Evolutionary conservation across 2,113 vertebrate genomes (phyloP).

Genomic region (Lathamus discolor): DNA sequence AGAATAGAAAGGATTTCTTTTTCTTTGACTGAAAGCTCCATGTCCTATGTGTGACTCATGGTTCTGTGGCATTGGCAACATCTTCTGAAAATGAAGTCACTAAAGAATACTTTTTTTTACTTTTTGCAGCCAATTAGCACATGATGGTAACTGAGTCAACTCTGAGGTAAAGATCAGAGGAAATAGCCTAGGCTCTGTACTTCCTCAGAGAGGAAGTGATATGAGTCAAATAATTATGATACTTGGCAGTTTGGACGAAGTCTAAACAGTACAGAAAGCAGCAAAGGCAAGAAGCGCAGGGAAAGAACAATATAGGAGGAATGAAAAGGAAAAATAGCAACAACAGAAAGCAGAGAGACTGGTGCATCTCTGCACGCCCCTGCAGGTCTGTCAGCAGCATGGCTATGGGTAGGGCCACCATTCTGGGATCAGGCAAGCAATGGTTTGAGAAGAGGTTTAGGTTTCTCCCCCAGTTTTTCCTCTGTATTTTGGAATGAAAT

Average conservation of each 20-base stretch:
- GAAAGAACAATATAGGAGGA: background rate
- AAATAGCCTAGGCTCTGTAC: background rate
- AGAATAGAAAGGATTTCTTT: background rate
- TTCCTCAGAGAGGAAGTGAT: background rate
- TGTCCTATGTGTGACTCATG: background rate
- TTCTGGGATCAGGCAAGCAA: background rate
- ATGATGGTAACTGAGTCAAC: background rate
- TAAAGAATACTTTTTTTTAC: background rate
- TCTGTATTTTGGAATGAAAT: background rate
- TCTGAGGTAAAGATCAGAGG: background rate
- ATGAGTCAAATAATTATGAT: background rate
- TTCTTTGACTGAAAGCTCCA: background rate
- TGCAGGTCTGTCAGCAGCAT: background rate
- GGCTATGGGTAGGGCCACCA: fast-evolving
- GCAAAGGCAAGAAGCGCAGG: background rate
- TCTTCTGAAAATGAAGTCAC: background rate
- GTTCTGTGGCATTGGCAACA: background rate
- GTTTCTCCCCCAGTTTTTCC: background rate
- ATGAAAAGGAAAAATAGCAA: background rate
- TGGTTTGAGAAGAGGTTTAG: background rate
- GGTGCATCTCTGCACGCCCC: background rate
- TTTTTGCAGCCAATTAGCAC: background rate
- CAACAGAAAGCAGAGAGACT: background rate
- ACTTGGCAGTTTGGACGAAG: background rate
- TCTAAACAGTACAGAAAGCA: background rate